Base-by-base conservation (phyloP, 2,888 invertebrate genomes). In the Coelopa pilipes region DNA sequence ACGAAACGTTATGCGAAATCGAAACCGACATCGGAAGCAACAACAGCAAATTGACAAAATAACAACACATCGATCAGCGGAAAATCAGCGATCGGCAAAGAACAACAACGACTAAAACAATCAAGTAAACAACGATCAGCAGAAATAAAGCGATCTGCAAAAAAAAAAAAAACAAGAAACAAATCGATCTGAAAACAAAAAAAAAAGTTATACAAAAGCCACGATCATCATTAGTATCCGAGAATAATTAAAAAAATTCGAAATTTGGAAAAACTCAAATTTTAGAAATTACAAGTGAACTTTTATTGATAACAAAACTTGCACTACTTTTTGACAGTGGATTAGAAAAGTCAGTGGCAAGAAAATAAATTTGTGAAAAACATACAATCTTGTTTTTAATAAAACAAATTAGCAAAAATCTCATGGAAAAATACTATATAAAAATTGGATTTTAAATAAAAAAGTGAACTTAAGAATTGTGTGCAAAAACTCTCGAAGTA, bases 321-420 rank as follows among this genome's bases (percentile, higher is more conserved):
- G 60, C 60, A 11, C 60, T 60, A 11, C 60, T 60, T 60, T 12
- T 60, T 21, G 13, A 60, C 60, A 60, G 7, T 17, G 60, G 21
- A 21, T 60, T 21, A 10, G 5, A 60, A 21, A 60, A 60, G 60
- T 60, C 19, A 24, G 19, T 60, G 21, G 15, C 60, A 60, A 60
- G 13, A 49, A 49, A 49, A 10, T 11, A 49, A 49, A 49, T 10
- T 49, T 49, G 49, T 49, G 13, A 49, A 49, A 49, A 49, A 49
- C 49, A 49, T 13, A 49, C 10, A 49, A 24, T 24, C 60, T 24
- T 11, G 13, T 11, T 7, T 17, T 17, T 24, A 21, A 21, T 21
- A 10, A 21, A 21, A 60, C 15, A 60, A 60, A 21, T 60, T 21
- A 21, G 17, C 24, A 12, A 21, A 17, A 60, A 60, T 5, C 15